phyloP scores from a whole-genome alignment of 2,113 vertebrate species.

The Maccullochella peelii region DNA sequence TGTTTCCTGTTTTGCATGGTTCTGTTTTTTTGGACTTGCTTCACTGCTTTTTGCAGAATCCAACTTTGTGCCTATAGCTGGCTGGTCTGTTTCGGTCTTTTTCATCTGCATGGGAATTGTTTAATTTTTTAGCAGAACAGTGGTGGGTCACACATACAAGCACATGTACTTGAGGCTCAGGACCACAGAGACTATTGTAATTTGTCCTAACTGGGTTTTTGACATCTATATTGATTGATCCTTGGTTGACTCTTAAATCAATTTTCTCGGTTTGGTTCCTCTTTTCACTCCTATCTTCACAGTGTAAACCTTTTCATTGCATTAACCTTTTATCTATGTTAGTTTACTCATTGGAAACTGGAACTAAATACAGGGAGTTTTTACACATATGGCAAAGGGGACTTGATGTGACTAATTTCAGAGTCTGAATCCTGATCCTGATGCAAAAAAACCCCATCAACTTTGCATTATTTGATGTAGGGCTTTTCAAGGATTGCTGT shows the following conservation, averaged over 20 bases:
- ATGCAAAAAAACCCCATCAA: neutral
- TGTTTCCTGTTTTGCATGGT: neutral
- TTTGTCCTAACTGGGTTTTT: neutral
- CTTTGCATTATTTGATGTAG: neutral
- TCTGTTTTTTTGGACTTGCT: neutral
- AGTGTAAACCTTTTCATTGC: neutral
- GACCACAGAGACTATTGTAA: neutral
- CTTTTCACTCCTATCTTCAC: neutral
- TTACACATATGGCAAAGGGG: neutral
- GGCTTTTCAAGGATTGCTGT: constrained; percentile 16
- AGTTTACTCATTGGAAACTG: neutral
- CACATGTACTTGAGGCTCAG: neutral
- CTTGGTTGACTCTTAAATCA: constrained; percentile 12
- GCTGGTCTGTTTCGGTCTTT: neutral
- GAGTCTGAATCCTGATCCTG: constrained; percentile 7
- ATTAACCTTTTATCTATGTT: neutral
- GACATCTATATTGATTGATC: constrained; percentile 2
- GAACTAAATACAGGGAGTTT: neutral
- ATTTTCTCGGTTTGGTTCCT: neutral
- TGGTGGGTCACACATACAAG: neutral
- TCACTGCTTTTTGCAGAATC: neutral
- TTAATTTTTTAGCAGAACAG: neutral
- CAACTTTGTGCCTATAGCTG: neutral
- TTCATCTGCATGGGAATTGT: neutral
- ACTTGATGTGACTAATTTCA: constrained; percentile 17